Evolutionary conservation across 2,113 vertebrate species (phyloP).

Genomic region (Lagopus leucura): DNA sequence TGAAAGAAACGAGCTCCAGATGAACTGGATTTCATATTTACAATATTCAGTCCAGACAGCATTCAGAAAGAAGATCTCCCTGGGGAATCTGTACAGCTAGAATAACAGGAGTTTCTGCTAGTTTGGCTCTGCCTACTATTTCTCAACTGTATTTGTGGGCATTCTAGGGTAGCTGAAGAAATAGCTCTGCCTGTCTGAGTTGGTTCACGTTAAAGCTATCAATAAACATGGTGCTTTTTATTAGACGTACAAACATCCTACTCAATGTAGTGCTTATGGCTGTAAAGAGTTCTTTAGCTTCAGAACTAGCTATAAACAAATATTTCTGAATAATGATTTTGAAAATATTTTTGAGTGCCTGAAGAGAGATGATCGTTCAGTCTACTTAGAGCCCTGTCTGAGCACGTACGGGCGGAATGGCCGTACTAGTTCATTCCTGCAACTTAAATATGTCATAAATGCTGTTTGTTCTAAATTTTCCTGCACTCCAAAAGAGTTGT

Average conservation of each 20-base stretch:
- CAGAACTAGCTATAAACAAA: neutral
- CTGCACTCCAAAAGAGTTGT: neutral
- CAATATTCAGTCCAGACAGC: neutral
- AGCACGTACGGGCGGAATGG: neutral
- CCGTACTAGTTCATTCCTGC: neutral
- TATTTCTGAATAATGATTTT: neutral
- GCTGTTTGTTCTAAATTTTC: neutral
- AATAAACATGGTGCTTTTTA: neutral
- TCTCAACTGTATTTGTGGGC: fast-evolving
- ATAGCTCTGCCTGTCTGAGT: neutral
- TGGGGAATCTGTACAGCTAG: neutral
- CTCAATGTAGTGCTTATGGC: fast-evolving
- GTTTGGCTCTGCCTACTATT: neutral
- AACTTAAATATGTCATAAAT: neutral
- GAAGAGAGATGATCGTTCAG: neutral
- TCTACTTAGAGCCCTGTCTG: neutral
- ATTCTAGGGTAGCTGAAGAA: neutral
- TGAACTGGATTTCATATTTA: neutral
- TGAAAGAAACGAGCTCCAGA: neutral
- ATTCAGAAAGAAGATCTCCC: neutral
- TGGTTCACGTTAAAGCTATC: neutral
- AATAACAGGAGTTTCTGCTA: neutral
- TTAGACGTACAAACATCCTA: neutral
- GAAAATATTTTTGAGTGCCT: neutral
- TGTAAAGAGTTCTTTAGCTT: neutral